Evolutionary conservation across 2,113 vertebrate genomes (phyloP), one percentile per base, ranked within the genome.

Genomic region (Lepisosteus oculatus): DNA sequence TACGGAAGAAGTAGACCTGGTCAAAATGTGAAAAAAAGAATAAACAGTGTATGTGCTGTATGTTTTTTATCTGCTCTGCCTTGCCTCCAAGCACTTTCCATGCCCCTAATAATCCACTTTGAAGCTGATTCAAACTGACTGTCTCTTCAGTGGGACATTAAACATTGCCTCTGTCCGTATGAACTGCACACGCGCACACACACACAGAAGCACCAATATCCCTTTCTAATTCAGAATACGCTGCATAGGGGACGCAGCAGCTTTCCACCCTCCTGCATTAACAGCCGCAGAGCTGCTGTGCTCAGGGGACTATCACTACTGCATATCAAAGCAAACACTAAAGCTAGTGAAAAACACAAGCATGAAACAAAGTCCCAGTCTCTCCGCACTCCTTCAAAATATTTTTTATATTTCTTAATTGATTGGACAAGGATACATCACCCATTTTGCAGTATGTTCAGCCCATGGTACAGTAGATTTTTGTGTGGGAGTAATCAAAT

Each of bases 91-190:
- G 57, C 72, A 55, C 66, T 74, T 76, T 70, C 73, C 61, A 43
- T 65, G 45, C 43, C 14, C 62, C 55, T 77, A 75, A 74, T 75
- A 70, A 73, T 68, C 70, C 66, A 70, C 45, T 84, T 72, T 90
- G 85, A 89, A 69, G 65, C 78, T 89, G 82, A 92, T 88, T 68
- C 29, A 1, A 84, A 64, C 77, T 1, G 86, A 85, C 81, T 55
- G 80, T 77, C 75, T 82, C 78, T 81, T 81, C 79, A 78, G 79
- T 83, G 80, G 78, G 82, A 76, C 76, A 73, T 84, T 79, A 80
- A 76, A 77, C 83, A 85, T 81, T 51, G 61, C 62, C 7, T 72
- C 55, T 56, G 42, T 55, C 64, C 65, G 11, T 67, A 29, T 17
- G 29, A 66, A 57, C 43, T 29, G 44, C n/a, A 56, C 14, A 44